Evolutionary conservation across 2,888 invertebrate species (phyloP), one percentile per base, ranked within the genome.

Genomic region (Oxycera nigricornis): DNA sequence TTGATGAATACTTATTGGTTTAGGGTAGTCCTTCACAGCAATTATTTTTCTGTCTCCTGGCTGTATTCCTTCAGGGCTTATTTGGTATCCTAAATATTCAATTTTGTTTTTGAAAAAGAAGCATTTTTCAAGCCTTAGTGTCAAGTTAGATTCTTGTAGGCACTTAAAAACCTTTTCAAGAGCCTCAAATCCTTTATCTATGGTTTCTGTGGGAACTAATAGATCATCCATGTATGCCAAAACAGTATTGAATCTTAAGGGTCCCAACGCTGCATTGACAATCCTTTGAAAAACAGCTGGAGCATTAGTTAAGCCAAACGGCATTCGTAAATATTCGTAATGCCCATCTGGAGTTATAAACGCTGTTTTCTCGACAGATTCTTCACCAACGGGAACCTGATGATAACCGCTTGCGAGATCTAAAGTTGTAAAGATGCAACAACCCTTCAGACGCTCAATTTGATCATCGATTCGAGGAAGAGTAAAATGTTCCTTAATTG

Each of bases 281-380:
- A n/a, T n/a, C n/a, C n/a, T n/a, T n/a, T n/a, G n/a, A n/a, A n/a
- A n/a, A n/a, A 73, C 57, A 11, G 72, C 67, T 30, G 76, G 76
- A 14, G 75, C 75, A 24, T 74, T 76, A 11, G 41, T 11, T 26
- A 76, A 20, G 2, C 76, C 76, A 35, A 76, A 74, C 6, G 76
- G 72, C 65, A 76, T 57, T 28, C 72, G 11, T 59, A 59, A 50
- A n/a, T n/a, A n/a, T n/a, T n/a, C n/a, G 74, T 77, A 80, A 75
- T 81, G 78, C 77, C 30, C 75, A 35, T 74, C 75, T 17, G 68
- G 72, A 6, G 79, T 81, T 1, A 78, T 77, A 26, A 81, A 79
- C 0, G 79, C 80, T 0, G 80, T 82, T 39, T 80, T 79, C 2
- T 50, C 72, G 2, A 77, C 76, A 50, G 79, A 79, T 3, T 61